Evolutionary conservation across 2,888 invertebrate genomes (phyloP), one percentile per base, ranked within the genome.

Genomic region (Clunio marinus): DNA sequence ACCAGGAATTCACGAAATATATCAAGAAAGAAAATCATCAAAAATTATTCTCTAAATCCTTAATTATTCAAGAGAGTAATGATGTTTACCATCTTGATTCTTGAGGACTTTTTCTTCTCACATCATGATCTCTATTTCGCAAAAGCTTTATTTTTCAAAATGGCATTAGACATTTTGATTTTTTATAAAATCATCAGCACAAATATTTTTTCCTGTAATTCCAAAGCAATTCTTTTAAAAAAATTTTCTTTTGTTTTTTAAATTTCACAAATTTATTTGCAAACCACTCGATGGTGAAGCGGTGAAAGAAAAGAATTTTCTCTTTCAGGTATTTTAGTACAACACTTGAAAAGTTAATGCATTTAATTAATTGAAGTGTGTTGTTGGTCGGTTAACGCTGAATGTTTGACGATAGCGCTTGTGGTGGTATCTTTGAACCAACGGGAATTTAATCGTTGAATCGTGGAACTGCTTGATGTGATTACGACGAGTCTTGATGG

Each of bases 401-500:
- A 93, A 93, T 72, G 84, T 83, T 77, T 91, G 90, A 83, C 92
- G 86, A 74, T 85, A 85, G 80, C 89, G 91, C 81, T 88, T 87
- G 79, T 91, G 88, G 76, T 88, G 87, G 72, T 92, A 91, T 74
- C 93, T 86, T 80, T 92, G 92, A 70, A 96, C 94, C 82, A 99
- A 84, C 72, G 99, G 98, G 90, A 99, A 99, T 79, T 87, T 86
- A 81, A 99, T 96, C 78, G 87, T 90, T 71, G 93, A 89, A 82
- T 98, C 93, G 81, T 98, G 98, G 89, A 99, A 99, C 81, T 98
- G 97, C 82, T 96, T 97, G 71, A 99, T 90, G 77, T 94, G 91
- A 25, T 95, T 91, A 75, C 98, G 86, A 75, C 97, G 87, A 77
- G 96, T 96, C 74, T 94, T 92, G 22, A 83, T 81, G 22, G 96